Conservation (phyloP, 2,888 invertebrate species). For the Pegoplata infirma region DNA sequence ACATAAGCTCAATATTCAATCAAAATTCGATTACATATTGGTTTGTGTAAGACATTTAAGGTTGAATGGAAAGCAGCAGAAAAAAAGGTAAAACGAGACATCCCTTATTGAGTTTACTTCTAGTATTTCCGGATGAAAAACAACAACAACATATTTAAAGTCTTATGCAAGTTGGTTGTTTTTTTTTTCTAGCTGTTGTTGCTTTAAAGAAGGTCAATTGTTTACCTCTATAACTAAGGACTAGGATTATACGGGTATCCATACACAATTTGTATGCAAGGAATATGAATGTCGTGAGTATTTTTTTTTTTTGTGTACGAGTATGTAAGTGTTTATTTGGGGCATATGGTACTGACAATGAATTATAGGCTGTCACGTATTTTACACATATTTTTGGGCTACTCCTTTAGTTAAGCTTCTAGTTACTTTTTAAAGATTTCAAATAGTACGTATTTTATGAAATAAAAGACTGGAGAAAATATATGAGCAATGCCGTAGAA, state of each 20-base stretch:
- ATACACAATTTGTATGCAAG: conserved; percentile 52
- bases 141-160: conserved; percentile 21
- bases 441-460: conserved; percentile 9
- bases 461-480: conserved; percentile 33
- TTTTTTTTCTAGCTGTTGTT: neutral
- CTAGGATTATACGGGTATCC: conserved; percentile 50
- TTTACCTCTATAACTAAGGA: conserved; percentile 11
- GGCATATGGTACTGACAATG: conserved; percentile 71
- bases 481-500: too few species aligned
- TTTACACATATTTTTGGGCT: conserved; percentile 48
- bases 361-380: conserved; percentile 70
- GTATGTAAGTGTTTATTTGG: conserved; percentile 48
- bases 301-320: neutral
- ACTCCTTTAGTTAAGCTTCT: conserved; percentile 39
- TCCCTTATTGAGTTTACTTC: neutral
- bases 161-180: neutral
- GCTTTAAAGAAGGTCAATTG: conserved; percentile 50
- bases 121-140: neutral
- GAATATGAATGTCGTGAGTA: neutral
- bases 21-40: conserved; percentile 77
- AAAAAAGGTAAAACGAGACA: conserved; percentile 22
- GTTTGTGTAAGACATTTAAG: conserved; percentile 46
- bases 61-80: conserved; percentile 8
- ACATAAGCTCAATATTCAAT: conserved; percentile 75
- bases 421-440: conserved; percentile 27